These are phyloP conservation scores for Matsumurasca onukii DNA, from an alignment of 1,140 invertebrate genomes.

Conservation along the genomic window DNA sequence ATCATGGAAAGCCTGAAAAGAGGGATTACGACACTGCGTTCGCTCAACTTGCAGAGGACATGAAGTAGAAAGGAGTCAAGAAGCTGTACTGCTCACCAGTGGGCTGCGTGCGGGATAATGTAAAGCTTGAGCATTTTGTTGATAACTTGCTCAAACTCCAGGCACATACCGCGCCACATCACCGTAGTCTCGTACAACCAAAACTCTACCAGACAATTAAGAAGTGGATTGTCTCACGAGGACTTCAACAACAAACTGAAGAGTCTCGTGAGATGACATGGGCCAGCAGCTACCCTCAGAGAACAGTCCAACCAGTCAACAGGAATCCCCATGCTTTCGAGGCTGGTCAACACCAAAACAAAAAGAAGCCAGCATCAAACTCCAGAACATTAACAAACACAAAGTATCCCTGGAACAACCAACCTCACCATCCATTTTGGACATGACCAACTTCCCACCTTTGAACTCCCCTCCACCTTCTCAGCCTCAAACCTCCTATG, in stretches of 20 bases:
- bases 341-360: too few species aligned
- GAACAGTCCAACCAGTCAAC: too few species aligned
- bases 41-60: background rate
- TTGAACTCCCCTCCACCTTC: too few species aligned
- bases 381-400: too few species aligned
- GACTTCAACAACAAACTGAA: background rate
- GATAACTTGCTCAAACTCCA: background rate
- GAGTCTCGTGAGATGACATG: too few species aligned
- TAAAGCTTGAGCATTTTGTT: background rate
- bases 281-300: too few species aligned
- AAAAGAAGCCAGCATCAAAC: too few species aligned
- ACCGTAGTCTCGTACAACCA: background rate
- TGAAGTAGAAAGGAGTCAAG: background rate
- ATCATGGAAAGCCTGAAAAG: background rate
- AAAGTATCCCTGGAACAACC: too few species aligned
- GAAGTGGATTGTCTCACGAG: background rate
- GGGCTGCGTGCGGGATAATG: background rate
- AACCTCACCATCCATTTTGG: too few species aligned
- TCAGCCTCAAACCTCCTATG: too few species aligned
- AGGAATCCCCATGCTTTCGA: too few species aligned
- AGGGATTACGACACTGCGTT: background rate
- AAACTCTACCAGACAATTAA: background rate
- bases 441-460: too few species aligned
- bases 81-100: background rate
- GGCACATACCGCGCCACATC: background rate